These are phyloP conservation scores for Nixonia krombeini DNA, from an alignment of 1,140 invertebrate genomes.

Conservation along the genomic window DNA sequence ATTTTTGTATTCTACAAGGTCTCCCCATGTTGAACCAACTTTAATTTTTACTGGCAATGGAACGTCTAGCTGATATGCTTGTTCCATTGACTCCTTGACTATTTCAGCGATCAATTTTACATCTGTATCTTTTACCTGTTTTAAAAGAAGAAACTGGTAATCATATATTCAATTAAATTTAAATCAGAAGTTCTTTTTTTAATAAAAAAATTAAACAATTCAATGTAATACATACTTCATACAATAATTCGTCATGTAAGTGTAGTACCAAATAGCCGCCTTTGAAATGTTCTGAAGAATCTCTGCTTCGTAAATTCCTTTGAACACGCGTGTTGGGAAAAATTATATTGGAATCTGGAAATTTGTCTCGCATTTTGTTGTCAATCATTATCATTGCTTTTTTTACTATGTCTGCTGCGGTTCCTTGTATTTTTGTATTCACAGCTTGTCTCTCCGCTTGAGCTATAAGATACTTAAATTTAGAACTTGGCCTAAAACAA, in stretches of 20 bases:
- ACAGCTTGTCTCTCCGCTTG: conserved; percentile 96
- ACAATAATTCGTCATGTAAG: conserved; percentile 97
- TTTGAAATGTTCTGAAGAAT: conserved; percentile 38
- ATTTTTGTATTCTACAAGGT: conserved; percentile 71
- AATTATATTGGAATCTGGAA: conserved; percentile 57
- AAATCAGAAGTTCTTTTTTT: neutral
- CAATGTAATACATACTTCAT: conserved; percentile 79
- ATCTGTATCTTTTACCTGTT: conserved; percentile 70
- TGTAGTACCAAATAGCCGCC: conserved; percentile 85
- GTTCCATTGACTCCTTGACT: conserved; percentile 87
- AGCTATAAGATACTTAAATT: conserved; percentile 66
- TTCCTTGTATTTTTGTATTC: conserved; percentile 96
- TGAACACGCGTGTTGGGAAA: conserved; percentile 38
- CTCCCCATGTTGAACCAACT: conserved; percentile 86
- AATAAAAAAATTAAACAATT: neutral
- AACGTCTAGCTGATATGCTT: conserved; percentile 79
- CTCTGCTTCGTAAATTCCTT: conserved; percentile 59
- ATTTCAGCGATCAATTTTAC: conserved; percentile 76
- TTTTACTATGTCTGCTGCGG: conserved; percentile 95
- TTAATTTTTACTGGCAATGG: conserved; percentile 90
- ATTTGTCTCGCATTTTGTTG: conserved; percentile 66
- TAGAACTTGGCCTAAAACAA: neutral
- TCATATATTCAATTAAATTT: conserved; percentile 4
- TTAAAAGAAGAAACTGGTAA: too few species aligned
- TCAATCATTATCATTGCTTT: conserved; percentile 88